Conservation (phyloP, 2,797 vertebrate genomes). For the Gorsachius magnificus region DNA sequence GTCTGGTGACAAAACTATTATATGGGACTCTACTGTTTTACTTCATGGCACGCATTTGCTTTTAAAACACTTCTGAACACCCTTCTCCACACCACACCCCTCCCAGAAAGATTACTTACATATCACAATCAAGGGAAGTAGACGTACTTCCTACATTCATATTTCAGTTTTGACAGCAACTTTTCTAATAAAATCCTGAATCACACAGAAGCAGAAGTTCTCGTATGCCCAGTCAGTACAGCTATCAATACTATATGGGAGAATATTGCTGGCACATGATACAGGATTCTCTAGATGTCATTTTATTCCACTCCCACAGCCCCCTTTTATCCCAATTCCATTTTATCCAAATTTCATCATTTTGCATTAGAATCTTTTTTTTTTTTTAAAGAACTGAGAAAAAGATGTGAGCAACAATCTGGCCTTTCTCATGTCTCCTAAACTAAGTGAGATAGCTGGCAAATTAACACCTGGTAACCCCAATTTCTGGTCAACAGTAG, state of each 20-base stretch:
- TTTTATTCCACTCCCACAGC: neutral
- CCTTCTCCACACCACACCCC: neutral
- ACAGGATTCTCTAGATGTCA: neutral
- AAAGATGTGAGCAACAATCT: neutral
- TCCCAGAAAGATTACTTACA: neutral
- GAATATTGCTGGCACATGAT: neutral
- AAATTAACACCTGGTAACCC: conserved; percentile 38
- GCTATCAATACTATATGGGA: neutral
- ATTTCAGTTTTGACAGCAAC: neutral
- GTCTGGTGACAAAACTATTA: neutral
- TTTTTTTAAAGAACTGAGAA: neutral
- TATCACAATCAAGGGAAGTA: neutral
- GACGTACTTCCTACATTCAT: neutral
- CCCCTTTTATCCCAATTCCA: neutral
- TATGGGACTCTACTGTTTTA: neutral
- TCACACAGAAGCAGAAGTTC: neutral
- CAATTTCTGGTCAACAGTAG: neutral
- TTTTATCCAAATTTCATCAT: neutral
- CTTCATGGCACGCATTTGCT: neutral
- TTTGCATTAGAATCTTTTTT: neutral
- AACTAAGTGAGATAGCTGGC: neutral
- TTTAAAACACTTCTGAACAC: neutral
- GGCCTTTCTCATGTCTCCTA: neutral
- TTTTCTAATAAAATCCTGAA: neutral
- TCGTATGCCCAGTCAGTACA: neutral